Evolutionary conservation across 64 coral and sea anemone genomes (phyloP), one percentile per base, ranked within the genome.

Genomic region (Dendronephthya gigantea): DNA sequence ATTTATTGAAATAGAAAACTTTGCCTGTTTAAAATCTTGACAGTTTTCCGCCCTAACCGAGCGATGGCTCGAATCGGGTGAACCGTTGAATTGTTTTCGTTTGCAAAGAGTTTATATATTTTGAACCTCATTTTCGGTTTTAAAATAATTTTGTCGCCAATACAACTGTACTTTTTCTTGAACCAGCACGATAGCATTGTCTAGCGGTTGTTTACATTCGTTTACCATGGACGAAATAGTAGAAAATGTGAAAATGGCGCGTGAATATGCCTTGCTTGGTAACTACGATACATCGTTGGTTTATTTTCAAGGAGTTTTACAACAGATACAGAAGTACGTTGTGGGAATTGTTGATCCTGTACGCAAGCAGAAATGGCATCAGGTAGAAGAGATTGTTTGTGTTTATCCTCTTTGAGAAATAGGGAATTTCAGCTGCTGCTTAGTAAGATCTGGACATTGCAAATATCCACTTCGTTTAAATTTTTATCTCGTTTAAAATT

Each of bases 221-320:
- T 79, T 9, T 19, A 36, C 36, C 3, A 79, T 93, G 23, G 65
- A 88, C 70, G 95, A 98, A 84, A 98, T 98, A 47, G 93, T 92
- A 75, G 95, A 98, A 85, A 98, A 98, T 50, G 85, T 92, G 35
- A 98, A 98, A 85, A 98, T 98, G 95, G 95, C 89, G 2, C 92
- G 95, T 11, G 95, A 98, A 35, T 98, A 98, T 82, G 95, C 95
- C 23, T 81, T 98, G 0, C 81, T 98, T 30, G 95, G 95, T 1
- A 98, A 98, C 84, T 98, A 98, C 34, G 95, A 98, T 74, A 98
- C 95, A 38, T 87, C 95, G 0, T 49, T 98, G 10, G 95, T 98
- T 17, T 98, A 98, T 62, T 98, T 93, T 47, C 95, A 98, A 68
- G 95, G 95, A 27, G 95, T 98, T 14, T 31, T 98, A 35, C 95